These are phyloP conservation scores for Porites lobata DNA, from an alignment of 92 coral and sea anemone species.

Conservation along the genomic window DNA sequence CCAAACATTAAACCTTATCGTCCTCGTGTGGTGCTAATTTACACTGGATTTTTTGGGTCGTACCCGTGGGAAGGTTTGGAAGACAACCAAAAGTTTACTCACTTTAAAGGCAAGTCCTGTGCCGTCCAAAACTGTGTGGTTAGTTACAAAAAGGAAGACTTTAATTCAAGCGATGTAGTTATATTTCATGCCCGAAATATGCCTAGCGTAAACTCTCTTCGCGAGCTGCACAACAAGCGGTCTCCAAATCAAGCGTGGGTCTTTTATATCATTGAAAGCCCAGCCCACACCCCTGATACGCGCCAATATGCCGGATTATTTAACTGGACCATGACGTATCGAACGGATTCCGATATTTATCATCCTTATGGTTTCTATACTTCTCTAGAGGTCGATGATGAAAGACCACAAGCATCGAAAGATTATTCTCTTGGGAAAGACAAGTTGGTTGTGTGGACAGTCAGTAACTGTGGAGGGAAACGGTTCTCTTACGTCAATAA, in stretches of 20 bases:
- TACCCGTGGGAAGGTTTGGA: not conserved
- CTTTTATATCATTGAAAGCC: slow-evolving; percentile 60
- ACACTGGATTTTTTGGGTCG: not conserved
- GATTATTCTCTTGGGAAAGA: slow-evolving; percentile 53
- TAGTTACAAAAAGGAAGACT: slow-evolving; percentile 24
- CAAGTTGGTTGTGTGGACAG: slow-evolving; percentile 57
- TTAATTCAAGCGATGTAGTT: slow-evolving; percentile 73
- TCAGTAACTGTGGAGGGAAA: slow-evolving; percentile 35
- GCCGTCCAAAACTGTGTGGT: not conserved
- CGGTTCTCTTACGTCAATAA: slow-evolving; percentile 53
- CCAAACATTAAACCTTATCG: too few relatives aligned
- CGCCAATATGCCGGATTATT: slow-evolving; percentile 54
- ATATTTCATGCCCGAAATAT: slow-evolving; percentile 83
- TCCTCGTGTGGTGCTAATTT: not conserved
- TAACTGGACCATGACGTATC: slow-evolving; percentile 76
- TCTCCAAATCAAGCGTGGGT: slow-evolving; percentile 61
- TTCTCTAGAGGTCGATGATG: slow-evolving; percentile 14
- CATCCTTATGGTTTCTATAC: slow-evolving; percentile 60
- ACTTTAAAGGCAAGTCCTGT: slow-evolving; percentile 5
- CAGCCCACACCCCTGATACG: slow-evolving; percentile 28
- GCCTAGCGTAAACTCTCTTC: slow-evolving; percentile 4
- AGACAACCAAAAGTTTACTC: not conserved
- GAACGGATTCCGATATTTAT: slow-evolving; percentile 63
- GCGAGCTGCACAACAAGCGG: not conserved
- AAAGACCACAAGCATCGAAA: not conserved